A percentile compares a stretch with the other conserved stretches of the same genome.
These are phyloP conservation scores for Scyliorhinus canicula DNA, from an alignment of 2,797 vertebrate species.

Conservation along the genomic window DNA sequence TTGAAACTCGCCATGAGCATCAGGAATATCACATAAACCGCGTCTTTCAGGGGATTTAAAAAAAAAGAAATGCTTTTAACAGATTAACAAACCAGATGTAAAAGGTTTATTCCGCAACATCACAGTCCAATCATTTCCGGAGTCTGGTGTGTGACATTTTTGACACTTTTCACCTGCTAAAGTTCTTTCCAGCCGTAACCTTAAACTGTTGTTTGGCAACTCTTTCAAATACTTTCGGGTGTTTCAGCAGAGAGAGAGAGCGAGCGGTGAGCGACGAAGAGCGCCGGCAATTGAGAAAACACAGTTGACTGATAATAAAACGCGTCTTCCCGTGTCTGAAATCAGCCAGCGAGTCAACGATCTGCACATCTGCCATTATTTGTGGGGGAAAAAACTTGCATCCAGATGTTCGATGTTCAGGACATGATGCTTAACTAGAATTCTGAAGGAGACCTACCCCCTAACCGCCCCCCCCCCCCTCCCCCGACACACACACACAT, in stretches of 20 bases:
- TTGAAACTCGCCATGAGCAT: background rate
- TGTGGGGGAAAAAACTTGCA: background rate
- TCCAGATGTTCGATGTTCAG: background rate
- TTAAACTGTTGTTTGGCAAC: slow-evolving; percentile 20
- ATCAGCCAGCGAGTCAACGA: background rate
- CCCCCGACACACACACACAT: background rate
- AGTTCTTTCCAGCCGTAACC: slow-evolving; percentile 20
- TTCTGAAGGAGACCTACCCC: background rate
- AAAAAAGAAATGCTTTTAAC: slow-evolving; percentile 23
- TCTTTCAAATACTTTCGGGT: slow-evolving; percentile 21
- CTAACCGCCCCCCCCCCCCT: too few species aligned
- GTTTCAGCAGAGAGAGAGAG: slow-evolving; percentile 16
- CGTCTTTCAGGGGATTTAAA: background rate
- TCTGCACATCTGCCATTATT: background rate
- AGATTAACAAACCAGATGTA: slow-evolving; percentile 35
- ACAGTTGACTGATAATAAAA: background rate
- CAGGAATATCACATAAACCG: background rate
- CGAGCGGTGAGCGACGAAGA: background rate
- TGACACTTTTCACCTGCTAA: slow-evolving; percentile 39
- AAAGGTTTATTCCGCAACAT: slow-evolving; percentile 28
- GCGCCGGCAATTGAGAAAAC: slow-evolving; percentile 4
- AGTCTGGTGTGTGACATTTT: slow-evolving; percentile 35
- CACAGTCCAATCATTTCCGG: slow-evolving; percentile 34
- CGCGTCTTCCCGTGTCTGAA: background rate
- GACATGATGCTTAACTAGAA: background rate